phyloP scores from a whole-genome alignment of 2,888 invertebrate species.

The Drosophila meridionalis region DNA sequence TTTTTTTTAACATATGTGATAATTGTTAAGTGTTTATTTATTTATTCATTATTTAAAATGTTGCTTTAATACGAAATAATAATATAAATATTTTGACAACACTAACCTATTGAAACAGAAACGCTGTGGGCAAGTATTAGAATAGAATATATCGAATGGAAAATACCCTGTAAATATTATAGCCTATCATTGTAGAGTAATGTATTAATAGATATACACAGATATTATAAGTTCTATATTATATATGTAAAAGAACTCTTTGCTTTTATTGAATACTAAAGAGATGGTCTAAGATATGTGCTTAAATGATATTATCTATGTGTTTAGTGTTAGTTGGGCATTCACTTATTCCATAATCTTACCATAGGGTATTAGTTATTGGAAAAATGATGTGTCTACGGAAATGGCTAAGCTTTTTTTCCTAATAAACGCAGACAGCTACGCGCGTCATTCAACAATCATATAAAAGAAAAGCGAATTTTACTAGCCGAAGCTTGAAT shows the following conservation, averaged over 20 bases:
- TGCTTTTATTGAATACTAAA: not conserved
- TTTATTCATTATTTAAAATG: not conserved
- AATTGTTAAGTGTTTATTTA: not conserved
- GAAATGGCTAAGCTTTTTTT: constrained; percentile 58
- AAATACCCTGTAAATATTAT: not conserved
- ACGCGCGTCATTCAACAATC: constrained; percentile 52
- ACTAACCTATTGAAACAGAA: not conserved
- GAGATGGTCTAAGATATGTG: not conserved
- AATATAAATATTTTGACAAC: not conserved
- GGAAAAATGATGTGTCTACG: constrained; percentile 45
- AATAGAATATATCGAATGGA: no score
- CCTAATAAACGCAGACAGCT: constrained; percentile 51
- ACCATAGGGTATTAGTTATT: constrained; percentile 1
- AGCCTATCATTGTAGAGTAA: not conserved
- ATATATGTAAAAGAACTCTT: not conserved
- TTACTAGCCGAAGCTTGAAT: not conserved
- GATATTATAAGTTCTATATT: not conserved
- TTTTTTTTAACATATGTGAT: not conserved
- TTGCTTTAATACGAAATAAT: not conserved
- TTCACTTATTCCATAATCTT: no score
- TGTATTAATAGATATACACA: not conserved
- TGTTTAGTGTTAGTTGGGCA: fast-evolving
- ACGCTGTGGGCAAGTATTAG: no score
- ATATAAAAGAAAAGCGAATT: not conserved
- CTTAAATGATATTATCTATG: not conserved